These are phyloP conservation scores for Cordilura impudica DNA, from an alignment of 2,888 invertebrate species.

Conservation along the genomic window DNA sequence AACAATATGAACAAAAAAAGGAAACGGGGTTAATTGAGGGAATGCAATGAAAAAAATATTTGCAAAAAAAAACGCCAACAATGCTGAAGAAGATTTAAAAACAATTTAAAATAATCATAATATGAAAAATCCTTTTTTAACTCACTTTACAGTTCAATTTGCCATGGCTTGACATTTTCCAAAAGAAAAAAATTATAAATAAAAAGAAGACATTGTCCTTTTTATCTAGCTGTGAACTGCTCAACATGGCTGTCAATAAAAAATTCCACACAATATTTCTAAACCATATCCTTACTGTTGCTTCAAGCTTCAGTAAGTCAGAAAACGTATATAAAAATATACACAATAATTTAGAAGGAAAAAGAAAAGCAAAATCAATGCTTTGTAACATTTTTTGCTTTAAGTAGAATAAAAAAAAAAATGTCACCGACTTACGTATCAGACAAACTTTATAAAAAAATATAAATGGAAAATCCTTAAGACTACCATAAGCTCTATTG, in stretches of 20 bases:
- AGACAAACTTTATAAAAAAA: no score
- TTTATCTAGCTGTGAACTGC: no score
- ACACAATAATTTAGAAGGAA: background rate
- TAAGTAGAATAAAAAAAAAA: no score
- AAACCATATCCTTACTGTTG: background rate
- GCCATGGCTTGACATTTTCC: background rate
- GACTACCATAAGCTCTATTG: background rate
- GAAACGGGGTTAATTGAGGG: background rate
- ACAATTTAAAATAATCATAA: slow-evolving; percentile 45
- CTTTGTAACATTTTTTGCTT: background rate
- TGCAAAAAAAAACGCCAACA: background rate
- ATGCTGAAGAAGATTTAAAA: slow-evolving; percentile 28
- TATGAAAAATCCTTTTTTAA: slow-evolving; percentile 2
- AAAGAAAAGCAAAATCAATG: slow-evolving; percentile 4
- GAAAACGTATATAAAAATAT: background rate
- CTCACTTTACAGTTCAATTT: background rate
- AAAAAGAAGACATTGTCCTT: background rate
- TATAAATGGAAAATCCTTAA: background rate
- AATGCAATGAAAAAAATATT: no score
- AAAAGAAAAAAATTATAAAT: background rate
- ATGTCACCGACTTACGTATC: no score
- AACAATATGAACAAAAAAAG: slow-evolving; percentile 2
- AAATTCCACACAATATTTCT: background rate
- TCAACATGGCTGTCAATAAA: background rate
- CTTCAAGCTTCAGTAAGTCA: slow-evolving; percentile 10